These are phyloP conservation scores for Cryptoprocta ferox DNA, from an alignment of 2,797 vertebrate genomes.

Conservation along the genomic window DNA sequence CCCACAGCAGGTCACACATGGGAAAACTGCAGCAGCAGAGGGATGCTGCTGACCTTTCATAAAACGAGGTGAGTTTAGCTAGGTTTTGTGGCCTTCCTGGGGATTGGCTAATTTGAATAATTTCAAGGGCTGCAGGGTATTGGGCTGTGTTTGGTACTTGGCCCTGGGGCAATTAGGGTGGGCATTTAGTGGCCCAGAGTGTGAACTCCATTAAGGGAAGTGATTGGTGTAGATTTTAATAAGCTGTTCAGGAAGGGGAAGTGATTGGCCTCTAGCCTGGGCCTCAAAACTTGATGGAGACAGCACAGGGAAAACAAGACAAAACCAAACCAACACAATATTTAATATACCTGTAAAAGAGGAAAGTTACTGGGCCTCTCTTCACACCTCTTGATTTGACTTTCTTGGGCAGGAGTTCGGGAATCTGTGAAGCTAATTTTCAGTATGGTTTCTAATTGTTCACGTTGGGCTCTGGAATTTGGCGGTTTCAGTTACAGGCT, in stretches of 20 bases:
- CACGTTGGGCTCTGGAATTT: not conserved
- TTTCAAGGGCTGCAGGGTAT: not conserved
- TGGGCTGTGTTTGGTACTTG: not conserved
- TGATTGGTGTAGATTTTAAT: not conserved
- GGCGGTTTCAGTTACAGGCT: not conserved
- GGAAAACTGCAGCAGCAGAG: not conserved
- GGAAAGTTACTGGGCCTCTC: not conserved
- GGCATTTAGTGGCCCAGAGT: not conserved
- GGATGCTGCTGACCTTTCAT: not conserved
- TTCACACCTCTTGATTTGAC: not conserved
- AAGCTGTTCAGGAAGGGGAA: not conserved
- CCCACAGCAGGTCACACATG: accelerated
- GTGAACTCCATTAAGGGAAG: not conserved
- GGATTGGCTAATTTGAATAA: not conserved
- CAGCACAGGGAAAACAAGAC: not conserved
- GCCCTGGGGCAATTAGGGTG: not conserved
- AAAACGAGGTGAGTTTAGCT: not conserved
- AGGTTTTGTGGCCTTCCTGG: not conserved
- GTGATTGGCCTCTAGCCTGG: not conserved
- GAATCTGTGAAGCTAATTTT: not conserved
- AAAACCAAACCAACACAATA: not conserved
- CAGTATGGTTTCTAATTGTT: not conserved
- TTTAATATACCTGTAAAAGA: not conserved
- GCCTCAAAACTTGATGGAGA: not conserved
- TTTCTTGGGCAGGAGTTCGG: not conserved